Evolutionary conservation across 1,140 invertebrate species (phyloP), one percentile per base, ranked within the genome.

Genomic region (Atta texana): DNA sequence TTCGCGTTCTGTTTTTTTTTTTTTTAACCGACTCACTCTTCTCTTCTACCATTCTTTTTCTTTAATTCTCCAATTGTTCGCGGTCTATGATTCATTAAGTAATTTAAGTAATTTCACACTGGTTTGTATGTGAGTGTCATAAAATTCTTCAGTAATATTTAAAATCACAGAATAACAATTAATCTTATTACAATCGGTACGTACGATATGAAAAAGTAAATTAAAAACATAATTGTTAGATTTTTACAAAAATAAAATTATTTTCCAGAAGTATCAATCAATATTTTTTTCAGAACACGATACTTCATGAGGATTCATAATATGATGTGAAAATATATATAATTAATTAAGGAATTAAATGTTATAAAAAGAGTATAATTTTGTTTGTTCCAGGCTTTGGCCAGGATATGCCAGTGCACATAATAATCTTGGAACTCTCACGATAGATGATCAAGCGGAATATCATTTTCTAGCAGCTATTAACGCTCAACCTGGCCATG

Each of bases 371-470:
- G 28, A 63, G 28, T 0, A 49, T 61, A 49, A 75, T 51, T 84
- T 89, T 74, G 31, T 86, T 80, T 89, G 75, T 95, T 96, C 63
- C 93, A 98, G 98, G 92, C 93, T 98, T 75, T 98, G 98, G 97
- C 98, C 98, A 31, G 96, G 96, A 24, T 98, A 98, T 93, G 97
- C 98, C 0, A 98, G 98, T 93, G 98, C 98, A 0, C 97, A 98
- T 94, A 98, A 98, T 93, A 99, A 99, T 95, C 96, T 98, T 44
- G 98, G 98, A 16, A 98, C 98, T 0, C 93, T 98, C 80, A 96
- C 98, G 68, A 94, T 95, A 16, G 96, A 97, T 57, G 95, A 96
- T 8, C 96, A 97, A 91, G 97, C 98, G 4, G 97, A 98, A 92
- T 93, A 96, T 68, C 97, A 98, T 92, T 98, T 98, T 94, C 94